These are phyloP conservation scores for Xestia rhomboidea DNA, from an alignment of 2,888 invertebrate genomes.

Conservation along the genomic window DNA sequence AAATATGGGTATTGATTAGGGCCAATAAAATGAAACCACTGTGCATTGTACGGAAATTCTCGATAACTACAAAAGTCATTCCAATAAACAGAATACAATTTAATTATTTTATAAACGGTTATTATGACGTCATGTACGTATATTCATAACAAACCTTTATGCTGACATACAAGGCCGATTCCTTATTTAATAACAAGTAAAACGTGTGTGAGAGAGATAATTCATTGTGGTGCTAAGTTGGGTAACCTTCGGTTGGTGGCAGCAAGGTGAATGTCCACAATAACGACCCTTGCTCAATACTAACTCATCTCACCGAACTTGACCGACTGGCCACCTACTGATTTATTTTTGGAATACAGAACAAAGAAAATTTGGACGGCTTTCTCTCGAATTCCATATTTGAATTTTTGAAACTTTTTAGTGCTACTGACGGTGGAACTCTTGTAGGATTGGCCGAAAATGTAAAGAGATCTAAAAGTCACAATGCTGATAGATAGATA, in stretches of 20 bases:
- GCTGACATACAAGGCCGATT: constrained; percentile 47
- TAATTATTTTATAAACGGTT: constrained; percentile 31
- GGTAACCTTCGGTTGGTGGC: constrained; percentile 53
- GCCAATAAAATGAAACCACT: background rate
- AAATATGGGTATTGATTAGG: background rate
- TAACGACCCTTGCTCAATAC: constrained; percentile 52
- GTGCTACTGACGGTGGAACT: background rate
- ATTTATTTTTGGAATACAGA: constrained; percentile 46
- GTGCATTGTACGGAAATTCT: constrained; percentile 8
- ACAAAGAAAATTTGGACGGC: constrained; percentile 30
- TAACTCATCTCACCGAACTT: constrained; percentile 58
- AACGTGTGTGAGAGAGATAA: constrained; percentile 44
- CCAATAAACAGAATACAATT: constrained; percentile 22
- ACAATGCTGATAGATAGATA: background rate
- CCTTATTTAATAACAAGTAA: constrained; percentile 53
- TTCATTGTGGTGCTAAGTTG: constrained; percentile 53
- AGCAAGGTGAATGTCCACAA: constrained; percentile 62
- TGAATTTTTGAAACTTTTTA: background rate
- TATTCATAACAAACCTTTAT: constrained; percentile 47
- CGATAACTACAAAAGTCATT: constrained; percentile 1
- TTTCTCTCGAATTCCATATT: constrained; percentile 2
- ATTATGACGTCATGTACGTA: constrained; percentile 39
- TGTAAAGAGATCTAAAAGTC: background rate
- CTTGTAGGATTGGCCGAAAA: background rate
- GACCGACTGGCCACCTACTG: constrained; percentile 50